phyloP scores from a whole-genome alignment of 2,797 vertebrate species.

The Corythornis leucogaster region DNA sequence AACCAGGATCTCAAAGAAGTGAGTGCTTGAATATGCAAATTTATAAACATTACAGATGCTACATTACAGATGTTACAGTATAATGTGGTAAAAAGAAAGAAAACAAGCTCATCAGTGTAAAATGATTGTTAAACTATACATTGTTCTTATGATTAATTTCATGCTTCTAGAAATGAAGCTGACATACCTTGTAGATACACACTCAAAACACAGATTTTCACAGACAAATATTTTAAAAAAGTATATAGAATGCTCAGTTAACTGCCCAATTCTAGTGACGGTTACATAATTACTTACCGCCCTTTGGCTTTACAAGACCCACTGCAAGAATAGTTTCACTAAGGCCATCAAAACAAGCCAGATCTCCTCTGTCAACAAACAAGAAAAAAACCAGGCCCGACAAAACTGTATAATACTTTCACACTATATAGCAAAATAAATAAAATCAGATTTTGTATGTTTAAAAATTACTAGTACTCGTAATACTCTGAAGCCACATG shows the following conservation, averaged over 20 bases:
- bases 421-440: not conserved
- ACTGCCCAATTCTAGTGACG: not conserved
- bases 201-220: not conserved
- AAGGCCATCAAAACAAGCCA: conserved; percentile 96
- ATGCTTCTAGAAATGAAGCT: not conserved
- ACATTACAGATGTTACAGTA: not conserved
- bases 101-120: not conserved
- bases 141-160: not conserved
- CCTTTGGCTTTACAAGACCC: conserved; percentile 94
- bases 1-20: not conserved
- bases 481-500: not conserved
- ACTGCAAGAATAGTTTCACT: conserved; percentile 98
- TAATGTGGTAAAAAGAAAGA: not conserved
- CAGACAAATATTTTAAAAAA: fast-evolving
- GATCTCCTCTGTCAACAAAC: conserved; percentile 86
- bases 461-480: not conserved
- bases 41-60: not conserved
- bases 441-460: not conserved
- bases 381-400: not conserved
- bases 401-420: not conserved
- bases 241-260: not conserved
- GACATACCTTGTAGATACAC: not conserved
- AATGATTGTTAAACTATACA: not conserved
- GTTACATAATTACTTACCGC: conserved; percentile 80
- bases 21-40: not conserved